Evolutionary conservation across 2,113 vertebrate genomes (phyloP), one percentile per base, ranked within the genome.

Genomic region (Epinephelus lanceolatus): DNA sequence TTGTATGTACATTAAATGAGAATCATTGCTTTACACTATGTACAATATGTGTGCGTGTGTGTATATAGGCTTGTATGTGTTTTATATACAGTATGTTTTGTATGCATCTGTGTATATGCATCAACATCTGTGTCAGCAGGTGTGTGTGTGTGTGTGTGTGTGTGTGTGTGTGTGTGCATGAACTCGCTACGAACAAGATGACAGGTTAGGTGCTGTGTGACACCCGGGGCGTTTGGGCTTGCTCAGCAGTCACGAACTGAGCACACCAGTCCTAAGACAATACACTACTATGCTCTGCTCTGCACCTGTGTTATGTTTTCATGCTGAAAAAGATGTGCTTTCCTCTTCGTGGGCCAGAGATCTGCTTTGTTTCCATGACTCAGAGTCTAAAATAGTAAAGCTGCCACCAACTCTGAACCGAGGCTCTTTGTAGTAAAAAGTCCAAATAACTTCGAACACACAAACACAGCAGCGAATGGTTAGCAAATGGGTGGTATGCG

Each of bases 231-330:
- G 68, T 30, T 69, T 10, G 21, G 45, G 67, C 59, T 49, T 59
- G 19, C 71, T 75, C 30, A 63, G 72, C 80, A 60, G 59, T 49
- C 25, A 47, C 30, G 1, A 37, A 68, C 49, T 17, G 45, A 67
- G 76, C 55, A 17, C 53, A 52, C 55, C 27, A 30, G 71, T 57
- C 67, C 79, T 76, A 51, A 88, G 72, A 92, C 88, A 92, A 88
- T 88, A 68, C 69, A 8, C 73, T 76, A 76, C 80, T 91, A 72
- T 87, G 47, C 83, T 76, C 83, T 76, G 82, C 61, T 62, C 74
- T 90, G 89, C 91, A 93, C 77, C 85, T 89, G 88, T 89, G 90
- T 86, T 91, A 56, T 92, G 86, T 81, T 92, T 89, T 89, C 74
- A 76, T 45, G 83, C 88, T 86, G 86, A 91, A 76, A 80, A 87